Base-by-base conservation (phyloP, 92 coral and sea anemone species). In the Meandrina meandrites region DNA sequence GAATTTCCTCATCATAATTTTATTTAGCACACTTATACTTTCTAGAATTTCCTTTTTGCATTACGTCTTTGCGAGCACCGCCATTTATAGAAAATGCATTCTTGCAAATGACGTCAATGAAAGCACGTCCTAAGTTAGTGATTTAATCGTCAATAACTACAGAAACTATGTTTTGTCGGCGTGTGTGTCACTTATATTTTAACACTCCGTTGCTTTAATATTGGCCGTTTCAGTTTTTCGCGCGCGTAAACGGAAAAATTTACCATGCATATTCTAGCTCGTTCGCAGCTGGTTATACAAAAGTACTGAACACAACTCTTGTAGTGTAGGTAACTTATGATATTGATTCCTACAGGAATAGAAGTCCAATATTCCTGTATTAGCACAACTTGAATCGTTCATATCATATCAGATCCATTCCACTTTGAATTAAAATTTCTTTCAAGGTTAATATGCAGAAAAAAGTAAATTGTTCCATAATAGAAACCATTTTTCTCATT, bases 241-340 rank as follows among this genome's bases (percentile, higher is more conserved):
- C 79, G 16, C 24, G 48, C 76, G 19, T 72, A 47, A 47, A 1
- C 24, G 34, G 18, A n/a, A 13, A 45, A 19, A 50, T 45, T 28
- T 17, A 28, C 47, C 2, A 50, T 50, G 75, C n/a, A 81, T 51
- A 18, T 50, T 68, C 37, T 17, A 81, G 17, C 9, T 48, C 53
- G 11, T 69, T 21, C 32, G 32, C 86, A 82, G 79, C 64, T 70
- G 86, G 50, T 32, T 36, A 71, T 27, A 24, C 51, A 14, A 28
- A 82, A 70, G 64, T 53, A 70, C n/a, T n/a, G n/a, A 71, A 82
- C 67, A 70, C 77, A 48, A 70, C 48, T 72, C 42, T 13, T 64
- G 4, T 9, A 18, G 40, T 31, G 0, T 19, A 4, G 15, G 30
- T 40, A 71, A 45, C 22, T 6, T n/a, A 2, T 21, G 27, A 37